Evolutionary conservation across 2,113 vertebrate species (phyloP), one percentile per base, ranked within the genome.

Genomic region (Pelecanus crispus): DNA sequence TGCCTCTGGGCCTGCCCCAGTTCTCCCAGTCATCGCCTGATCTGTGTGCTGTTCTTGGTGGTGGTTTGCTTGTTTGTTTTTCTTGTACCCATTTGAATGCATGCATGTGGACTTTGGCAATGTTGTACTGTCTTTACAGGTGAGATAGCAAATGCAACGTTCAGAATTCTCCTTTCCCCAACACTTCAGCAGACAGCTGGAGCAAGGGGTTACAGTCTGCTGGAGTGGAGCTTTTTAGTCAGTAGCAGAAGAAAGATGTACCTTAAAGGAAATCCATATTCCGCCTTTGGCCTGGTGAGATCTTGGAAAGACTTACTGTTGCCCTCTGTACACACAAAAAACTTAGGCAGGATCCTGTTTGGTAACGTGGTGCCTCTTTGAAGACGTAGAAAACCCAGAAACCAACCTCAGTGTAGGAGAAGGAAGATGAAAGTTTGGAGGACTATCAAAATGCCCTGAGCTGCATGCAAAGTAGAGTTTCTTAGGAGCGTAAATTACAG

Each of bases 311-410:
- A 28, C 29, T 71, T 74, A 11, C 0, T 67, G 44, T 38, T 95
- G 91, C 85, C 62, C 84, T 86, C 77, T 87, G 68, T 81, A 73
- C 77, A 49, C 50, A 70, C 29, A 59, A 29, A 62, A 38, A 70
- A 56, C 10, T 40, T 42, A 67, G 86, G 62, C 32, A 53, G 77
- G 63, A 83, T 83, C 78, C 73, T 71, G 55, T 58, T 83, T 62
- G 82, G 91, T 94, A 94, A 44, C 50, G 11, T 53, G 65, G 77
- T 88, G 87, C 56, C 55, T 74, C 66, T 92, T 78, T 91, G 81
- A 86, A 86, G 72, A 81, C 86, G 67, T 6, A 92, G 71, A 91
- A 95, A 92, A 92, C 67, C 89, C 89, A 91, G 83, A 86, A 95
- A 72, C 58, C 75, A 86, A 28, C 47, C 68, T 72, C 59, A 38